Base-by-base conservation (phyloP, 1,140 invertebrate species). In the Steinernema khuongi region DNA sequence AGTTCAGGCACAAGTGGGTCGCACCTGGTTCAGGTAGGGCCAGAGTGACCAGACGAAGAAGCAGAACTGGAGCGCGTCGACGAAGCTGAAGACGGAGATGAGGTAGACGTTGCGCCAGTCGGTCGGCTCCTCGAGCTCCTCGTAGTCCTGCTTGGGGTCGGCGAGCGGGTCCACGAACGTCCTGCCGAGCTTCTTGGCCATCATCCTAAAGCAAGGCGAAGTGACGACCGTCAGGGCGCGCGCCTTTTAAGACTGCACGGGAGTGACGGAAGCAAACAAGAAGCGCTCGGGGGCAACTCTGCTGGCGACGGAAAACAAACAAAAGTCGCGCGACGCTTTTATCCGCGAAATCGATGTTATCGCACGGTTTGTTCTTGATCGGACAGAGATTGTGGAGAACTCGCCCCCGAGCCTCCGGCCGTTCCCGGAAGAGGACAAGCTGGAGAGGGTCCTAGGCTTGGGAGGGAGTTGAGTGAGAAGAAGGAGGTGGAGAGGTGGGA, bases 11-110 rank as follows among this genome's bases (percentile, higher is more conserved):
- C n/a, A n/a, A n/a, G n/a, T n/a, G n/a, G n/a, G n/a, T 36, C 77
- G n/a, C 72, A 79, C 78, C 70, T 81, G 77, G 44, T 81, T 77
- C 0, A 82, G 66, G 50, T 81, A 79, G n/a, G 80, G 80, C 80
- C 80, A 79, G 66, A 79, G 79, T 0, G 30, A 50, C 71, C 70
- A 81, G 4, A 81, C 76, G 50, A 81, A 81, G 68, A 79, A 79
- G 70, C 50, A 75, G 71, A 81, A 79, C 36, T 79, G 78, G 28
- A 79, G 66, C 14, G 77, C 80, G 33, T 79, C 78, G 22, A 79
- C 28, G 28, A 79, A 80, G 18, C 80, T 26, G 68, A 79, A 81
- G 2, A 66, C 19, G 43, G 68, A 74, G 19, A 79, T 43, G 7
- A 79, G 19, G 29, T 79, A 72, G 29, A 77, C 43, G 41, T 32